Evolutionary conservation across 2,888 invertebrate species (phyloP).

Genomic region (Aspidiotus destructor): DNA sequence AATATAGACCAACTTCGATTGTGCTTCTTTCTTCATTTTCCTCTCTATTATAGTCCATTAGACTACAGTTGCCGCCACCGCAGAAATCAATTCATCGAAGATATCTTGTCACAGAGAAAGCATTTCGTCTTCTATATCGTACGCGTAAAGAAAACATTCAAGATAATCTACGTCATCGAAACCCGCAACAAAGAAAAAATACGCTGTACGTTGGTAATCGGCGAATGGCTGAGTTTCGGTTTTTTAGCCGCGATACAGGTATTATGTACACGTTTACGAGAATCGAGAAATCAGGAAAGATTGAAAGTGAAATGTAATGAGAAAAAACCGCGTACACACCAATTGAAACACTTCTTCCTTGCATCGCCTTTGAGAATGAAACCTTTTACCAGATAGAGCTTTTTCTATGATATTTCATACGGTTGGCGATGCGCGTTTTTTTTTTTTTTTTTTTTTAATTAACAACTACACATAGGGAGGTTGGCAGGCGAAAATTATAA

Average conservation of each 20-base stretch:
- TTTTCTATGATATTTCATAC: too few relatives aligned
- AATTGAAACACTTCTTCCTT: too few relatives aligned
- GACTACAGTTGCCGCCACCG: background rate
- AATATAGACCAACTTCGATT: constrained; percentile 8
- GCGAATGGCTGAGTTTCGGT: background rate
- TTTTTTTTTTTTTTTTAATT: too few relatives aligned
- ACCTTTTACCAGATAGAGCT: too few relatives aligned
- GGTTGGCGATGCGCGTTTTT: too few relatives aligned
- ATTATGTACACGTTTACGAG: too few relatives aligned
- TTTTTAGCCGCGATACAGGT: background rate
- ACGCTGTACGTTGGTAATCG: background rate
- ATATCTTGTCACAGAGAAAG: constrained; percentile 9
- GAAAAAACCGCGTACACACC: too few relatives aligned
- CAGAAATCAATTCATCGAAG: constrained; percentile 13
- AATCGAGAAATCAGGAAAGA: too few relatives aligned
- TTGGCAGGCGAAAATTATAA: too few relatives aligned
- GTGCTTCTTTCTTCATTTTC: background rate
- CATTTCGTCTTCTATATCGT: background rate
- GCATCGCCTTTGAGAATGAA: too few relatives aligned
- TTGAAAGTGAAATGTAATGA: too few relatives aligned
- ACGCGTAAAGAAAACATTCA: background rate
- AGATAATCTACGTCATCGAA: background rate
- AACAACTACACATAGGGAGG: too few relatives aligned
- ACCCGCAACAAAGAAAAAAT: background rate
- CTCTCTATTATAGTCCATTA: background rate